Base-by-base conservation (phyloP, 2,888 invertebrate genomes). In the Aphodius sticticus region DNA sequence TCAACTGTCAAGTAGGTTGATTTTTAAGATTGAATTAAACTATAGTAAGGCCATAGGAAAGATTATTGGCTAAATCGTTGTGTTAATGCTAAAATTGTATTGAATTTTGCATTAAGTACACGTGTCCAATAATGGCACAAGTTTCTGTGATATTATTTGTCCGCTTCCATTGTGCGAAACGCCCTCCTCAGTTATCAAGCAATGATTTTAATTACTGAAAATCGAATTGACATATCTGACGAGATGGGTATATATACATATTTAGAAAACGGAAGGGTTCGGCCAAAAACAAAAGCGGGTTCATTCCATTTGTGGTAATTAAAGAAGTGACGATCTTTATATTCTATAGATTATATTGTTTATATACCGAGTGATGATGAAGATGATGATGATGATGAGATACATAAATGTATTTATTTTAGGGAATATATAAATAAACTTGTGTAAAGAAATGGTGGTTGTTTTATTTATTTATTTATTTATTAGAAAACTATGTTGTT, bases 381-480 rank as follows among this genome's bases (percentile, higher is more conserved):
- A 2, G 53, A 53, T 26, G 26, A 26, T 26, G 26, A 26, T 26
- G 26, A 26, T 26, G 26, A 26, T 26, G 26, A 26, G 26, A 26
- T 74, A 74, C 7, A 15, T 70, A 70, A 70, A 74, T 74, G 74
- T 74, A 74, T 74, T 74, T 74, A 74, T 74, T 74, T 74, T 74
- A 36, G 37, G 74, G 74, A 74, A 74, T 26, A 74, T 26, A 70
- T 70, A 16, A 74, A 74, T 74, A 74, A 74, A 74, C 35, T 35
- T 74, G n/a, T 74, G 74, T 74, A 72, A 26, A 74, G 26, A 15
- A 16, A 70, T 26, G 26, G 3, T 26, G 3, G 26, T 26, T 70
- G 70, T 70, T 14, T 70, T 70, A 70, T 26, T 70, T 16, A 16
- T 70, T 70, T 70, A n/a, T 6, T n/a, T 70, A n/a, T 16, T 7